Percentiles rank a stretch among this genome's conserved stretches.
Evolutionary conservation across 1,140 invertebrate genomes (phyloP).

Genomic region (Glomeris maerens): DNA sequence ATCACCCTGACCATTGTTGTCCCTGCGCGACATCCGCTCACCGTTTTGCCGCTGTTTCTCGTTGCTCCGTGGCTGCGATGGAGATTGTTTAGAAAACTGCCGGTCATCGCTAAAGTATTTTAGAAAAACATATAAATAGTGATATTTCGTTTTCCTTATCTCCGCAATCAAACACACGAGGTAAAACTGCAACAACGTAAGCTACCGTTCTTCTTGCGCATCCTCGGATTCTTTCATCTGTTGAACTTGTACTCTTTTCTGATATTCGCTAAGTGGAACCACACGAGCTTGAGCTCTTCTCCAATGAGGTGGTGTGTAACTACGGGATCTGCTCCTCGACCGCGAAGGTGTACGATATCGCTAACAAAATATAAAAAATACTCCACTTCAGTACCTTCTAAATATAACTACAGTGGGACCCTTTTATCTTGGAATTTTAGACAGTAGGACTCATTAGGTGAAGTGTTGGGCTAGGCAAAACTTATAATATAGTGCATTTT

Average conservation of each 20-base stretch:
- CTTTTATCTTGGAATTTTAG: too few species aligned
- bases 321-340: slow-evolving; percentile 50
- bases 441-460: too few species aligned
- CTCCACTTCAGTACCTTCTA: slow-evolving; percentile 10
- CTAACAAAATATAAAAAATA: slow-evolving; percentile 32
- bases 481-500: background rate
- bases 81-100: too few species aligned
- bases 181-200: background rate
- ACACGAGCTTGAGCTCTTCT: slow-evolving; percentile 65
- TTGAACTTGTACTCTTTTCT: slow-evolving; percentile 34
- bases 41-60: too few species aligned
- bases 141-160: background rate
- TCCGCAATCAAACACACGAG: background rate
- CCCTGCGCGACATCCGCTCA: too few species aligned
- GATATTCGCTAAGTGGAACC: slow-evolving; percentile 63
- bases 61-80: too few species aligned
- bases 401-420: too few species aligned
- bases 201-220: background rate
- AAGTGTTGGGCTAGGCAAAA: background rate
- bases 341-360: slow-evolving; percentile 69
- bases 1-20: too few species aligned
- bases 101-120: too few species aligned
- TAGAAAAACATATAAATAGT: background rate
- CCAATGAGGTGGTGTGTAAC: slow-evolving; percentile 79
- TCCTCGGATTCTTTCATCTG: slow-evolving; percentile 3